A percentile compares a stretch with the other conserved stretches of the same genome.
These are phyloP conservation scores for Eupeodes latifasciatus DNA, from an alignment of 2,888 invertebrate genomes.

Conservation along the genomic window DNA sequence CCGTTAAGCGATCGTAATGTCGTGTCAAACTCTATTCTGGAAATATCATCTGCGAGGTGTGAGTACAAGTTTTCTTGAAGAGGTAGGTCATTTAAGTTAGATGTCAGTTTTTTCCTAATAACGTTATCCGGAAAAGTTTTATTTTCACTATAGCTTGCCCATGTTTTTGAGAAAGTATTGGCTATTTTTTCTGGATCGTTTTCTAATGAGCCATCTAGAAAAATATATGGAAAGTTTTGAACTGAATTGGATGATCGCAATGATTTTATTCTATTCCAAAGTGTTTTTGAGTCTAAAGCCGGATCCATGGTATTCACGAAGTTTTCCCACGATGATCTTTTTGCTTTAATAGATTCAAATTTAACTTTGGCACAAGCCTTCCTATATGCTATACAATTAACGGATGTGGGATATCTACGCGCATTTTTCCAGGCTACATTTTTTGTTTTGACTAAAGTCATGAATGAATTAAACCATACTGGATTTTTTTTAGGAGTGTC, in stretches of 20 bases:
- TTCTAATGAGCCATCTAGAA: slow-evolving; percentile 16
- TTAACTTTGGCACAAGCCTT: slow-evolving; percentile 14
- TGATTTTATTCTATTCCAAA: slow-evolving; percentile 24
- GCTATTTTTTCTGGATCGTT: slow-evolving; percentile 15
- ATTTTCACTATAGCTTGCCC: slow-evolving; percentile 24
- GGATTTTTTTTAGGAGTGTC: slow-evolving; percentile 1
- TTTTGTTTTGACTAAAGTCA: slow-evolving; percentile 16
- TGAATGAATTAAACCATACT: slow-evolving; percentile 11
- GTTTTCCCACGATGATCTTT: neutral
- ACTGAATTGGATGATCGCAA: slow-evolving; percentile 12
- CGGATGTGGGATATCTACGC: slow-evolving; percentile 3
- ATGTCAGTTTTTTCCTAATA: no score
- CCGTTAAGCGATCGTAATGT: no score
- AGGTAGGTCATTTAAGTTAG: no score
- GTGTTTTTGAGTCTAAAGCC: slow-evolving; percentile 1
- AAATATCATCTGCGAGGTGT: no score
- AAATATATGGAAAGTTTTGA: slow-evolving; percentile 19
- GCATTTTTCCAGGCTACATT: slow-evolving; percentile 17
- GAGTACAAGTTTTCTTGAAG: no score
- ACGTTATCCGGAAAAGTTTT: no score
- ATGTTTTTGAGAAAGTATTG: slow-evolving; percentile 25
- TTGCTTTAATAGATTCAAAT: slow-evolving; percentile 1
- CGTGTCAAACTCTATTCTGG: no score
- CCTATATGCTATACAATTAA: slow-evolving; percentile 9
- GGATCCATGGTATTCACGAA: neutral